phyloP scores from a whole-genome alignment of 2,888 invertebrate genomes.

The Brenthis ino region DNA sequence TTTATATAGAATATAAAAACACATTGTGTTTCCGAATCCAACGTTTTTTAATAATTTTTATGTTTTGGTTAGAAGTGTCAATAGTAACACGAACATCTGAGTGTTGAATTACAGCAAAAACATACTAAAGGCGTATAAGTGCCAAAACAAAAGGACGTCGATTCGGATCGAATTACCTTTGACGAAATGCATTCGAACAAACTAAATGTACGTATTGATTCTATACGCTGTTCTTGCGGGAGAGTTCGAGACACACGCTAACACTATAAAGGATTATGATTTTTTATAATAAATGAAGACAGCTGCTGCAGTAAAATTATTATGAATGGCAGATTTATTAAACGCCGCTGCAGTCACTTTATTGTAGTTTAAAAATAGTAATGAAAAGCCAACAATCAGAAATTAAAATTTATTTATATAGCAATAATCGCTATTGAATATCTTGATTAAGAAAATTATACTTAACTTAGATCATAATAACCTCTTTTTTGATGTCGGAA shows the following conservation, averaged over 20 bases:
- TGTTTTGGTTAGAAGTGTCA: constrained; percentile 80
- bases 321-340: constrained; percentile 25
- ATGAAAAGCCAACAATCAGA: neutral
- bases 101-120: constrained; percentile 73
- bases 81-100: constrained; percentile 72
- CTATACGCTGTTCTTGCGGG: constrained; percentile 30
- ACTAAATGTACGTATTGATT: constrained; percentile 52
- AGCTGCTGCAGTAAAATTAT: constrained; percentile 31
- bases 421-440: too few species aligned
- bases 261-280: constrained; percentile 37
- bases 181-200: constrained; percentile 72
- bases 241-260: constrained; percentile 39
- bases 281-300: constrained; percentile 38
- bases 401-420: neutral
- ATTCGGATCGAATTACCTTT: constrained; percentile 77
- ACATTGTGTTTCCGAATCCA: constrained; percentile 37
- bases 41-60: constrained; percentile 51
- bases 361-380: neutral
- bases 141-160: constrained; percentile 78
- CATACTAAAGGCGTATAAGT: constrained; percentile 78
- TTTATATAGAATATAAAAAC: constrained; percentile 1
- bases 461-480: neutral
- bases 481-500: too few species aligned
- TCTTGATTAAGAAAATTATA: neutral
- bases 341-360: neutral